Percentiles rank a stretch among this genome's conserved stretches.
These are phyloP conservation scores for Epirrhoe tristata DNA, from an alignment of 2,888 invertebrate species.

Conservation along the genomic window DNA sequence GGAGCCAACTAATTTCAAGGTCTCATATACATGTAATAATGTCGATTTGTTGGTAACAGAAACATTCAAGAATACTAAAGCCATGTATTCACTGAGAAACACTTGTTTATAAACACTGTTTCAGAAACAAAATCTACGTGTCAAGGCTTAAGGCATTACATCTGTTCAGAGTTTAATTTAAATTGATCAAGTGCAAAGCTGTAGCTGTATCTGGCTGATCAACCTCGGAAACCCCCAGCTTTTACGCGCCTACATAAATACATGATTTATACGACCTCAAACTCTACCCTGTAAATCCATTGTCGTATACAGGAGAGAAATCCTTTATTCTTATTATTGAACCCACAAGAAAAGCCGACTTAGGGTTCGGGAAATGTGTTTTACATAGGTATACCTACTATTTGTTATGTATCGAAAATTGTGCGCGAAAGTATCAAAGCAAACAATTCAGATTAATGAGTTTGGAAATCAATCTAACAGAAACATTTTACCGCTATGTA, in stretches of 20 bases:
- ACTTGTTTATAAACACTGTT: no score
- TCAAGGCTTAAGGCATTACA: no score
- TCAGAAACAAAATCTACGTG: no score
- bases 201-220: background rate
- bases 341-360: background rate
- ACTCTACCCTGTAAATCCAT: background rate
- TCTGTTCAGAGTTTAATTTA: background rate
- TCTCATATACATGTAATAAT: no score
- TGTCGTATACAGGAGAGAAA: background rate
- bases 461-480: constrained; percentile 22
- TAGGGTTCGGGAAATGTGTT: background rate
- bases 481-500: constrained; percentile 20
- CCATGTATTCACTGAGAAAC: no score
- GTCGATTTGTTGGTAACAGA: no score
- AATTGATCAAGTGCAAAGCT: background rate
- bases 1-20: no score
- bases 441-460: constrained; percentile 16
- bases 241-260: background rate
- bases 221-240: background rate
- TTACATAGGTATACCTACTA: background rate
- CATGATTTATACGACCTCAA: background rate
- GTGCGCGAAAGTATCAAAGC: constrained; percentile 6
- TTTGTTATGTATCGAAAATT: constrained; percentile 12
- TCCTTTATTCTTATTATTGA: background rate
- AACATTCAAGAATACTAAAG: no score